A percentile compares a stretch with the other conserved stretches of the same genome.
Conservation (phyloP, 2,888 invertebrate species). For the Zele albiditarsus region DNA sequence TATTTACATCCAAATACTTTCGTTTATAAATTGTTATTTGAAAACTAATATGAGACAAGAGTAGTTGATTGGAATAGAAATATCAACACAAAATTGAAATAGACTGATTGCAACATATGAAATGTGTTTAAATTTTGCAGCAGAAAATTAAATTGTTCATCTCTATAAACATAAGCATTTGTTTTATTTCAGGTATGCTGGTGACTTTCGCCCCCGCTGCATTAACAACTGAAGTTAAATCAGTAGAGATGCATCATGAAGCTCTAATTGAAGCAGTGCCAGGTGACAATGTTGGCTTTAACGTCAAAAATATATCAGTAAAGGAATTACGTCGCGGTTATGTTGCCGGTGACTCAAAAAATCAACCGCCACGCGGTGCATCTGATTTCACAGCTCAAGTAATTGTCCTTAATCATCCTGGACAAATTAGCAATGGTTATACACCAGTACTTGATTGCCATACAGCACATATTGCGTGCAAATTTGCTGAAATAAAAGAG, state of each 20-base stretch:
- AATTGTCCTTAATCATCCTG: constrained; percentile 99
- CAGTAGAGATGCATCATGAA: constrained; percentile 99
- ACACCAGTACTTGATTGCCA: constrained; percentile 99
- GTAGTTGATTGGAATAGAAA: too few relatives aligned
- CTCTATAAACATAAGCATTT: too few relatives aligned
- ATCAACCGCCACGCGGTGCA: constrained; percentile 95
- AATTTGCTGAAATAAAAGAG: constrained; percentile 98
- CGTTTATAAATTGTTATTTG: too few relatives aligned
- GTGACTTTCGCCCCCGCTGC: constrained; percentile 99
- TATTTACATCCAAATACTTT: too few relatives aligned
- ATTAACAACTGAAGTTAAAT: constrained; percentile 99
- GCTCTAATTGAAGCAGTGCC: constrained; percentile 95
- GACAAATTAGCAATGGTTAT: constrained; percentile 99
- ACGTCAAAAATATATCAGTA: constrained; percentile 99
- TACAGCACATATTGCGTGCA: constrained; percentile 99
- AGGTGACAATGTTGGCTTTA: constrained; percentile 99
- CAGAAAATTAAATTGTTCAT: too few relatives aligned
- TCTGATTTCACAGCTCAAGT: constrained; percentile 94
- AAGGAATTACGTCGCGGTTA: constrained; percentile 99
- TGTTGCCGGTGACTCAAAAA: constrained; percentile 98
- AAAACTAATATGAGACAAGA: too few relatives aligned
- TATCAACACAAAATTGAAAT: too few relatives aligned
- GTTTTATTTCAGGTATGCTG: constrained; percentile 80
- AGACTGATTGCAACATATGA: too few relatives aligned
- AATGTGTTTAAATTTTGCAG: too few relatives aligned